Evolutionary conservation across 2,888 invertebrate genomes (phyloP), one percentile per base, ranked within the genome.

Genomic region (Microctonus brassicae): DNA sequence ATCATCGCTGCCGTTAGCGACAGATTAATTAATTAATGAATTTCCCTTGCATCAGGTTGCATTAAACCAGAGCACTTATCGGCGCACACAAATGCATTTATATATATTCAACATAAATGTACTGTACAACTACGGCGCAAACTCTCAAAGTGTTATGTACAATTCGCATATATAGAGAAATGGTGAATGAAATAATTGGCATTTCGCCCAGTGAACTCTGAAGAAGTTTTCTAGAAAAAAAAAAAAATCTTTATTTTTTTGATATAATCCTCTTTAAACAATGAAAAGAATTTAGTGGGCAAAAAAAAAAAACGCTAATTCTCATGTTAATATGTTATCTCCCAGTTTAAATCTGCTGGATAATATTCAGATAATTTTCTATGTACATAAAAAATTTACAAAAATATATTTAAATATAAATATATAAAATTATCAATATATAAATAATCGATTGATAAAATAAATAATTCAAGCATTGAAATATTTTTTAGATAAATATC

Each of bases 21-120:
- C 47, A 63, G 39, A 17, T 63, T 63, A 47, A 63, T 63, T 63
- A 63, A 63, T 63, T 39, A 63, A 26, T 47, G 26, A 13, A 47
- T 63, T 63, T 42, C 11, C 11, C 11, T 63, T 26, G 26, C 24
- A 22, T 26, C 42, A n/a, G 33, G 47, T 17, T 63, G 47, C 17
- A 47, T 63, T 63, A 36, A 36, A 29, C 24, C 42, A 26, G 10
- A 24, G 24, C 53, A 22, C 53, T 55, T 26, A 55, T 22, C 24
- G 26, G 11, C 24, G 2, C 53, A 26, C n/a, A 22, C n/a, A n/a
- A 55, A 55, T 5, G 9, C 3, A 26, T 55, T 24, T 22, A 10
- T 55, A 10, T 55, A 26, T 55, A 22, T 13, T n/a, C n/a, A n/a
- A n/a, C n/a, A 26, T 22, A 20, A 5, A 11, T 17, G 11, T 26